Conservation (phyloP, 2,888 invertebrate genomes). For the Altica lythri region DNA sequence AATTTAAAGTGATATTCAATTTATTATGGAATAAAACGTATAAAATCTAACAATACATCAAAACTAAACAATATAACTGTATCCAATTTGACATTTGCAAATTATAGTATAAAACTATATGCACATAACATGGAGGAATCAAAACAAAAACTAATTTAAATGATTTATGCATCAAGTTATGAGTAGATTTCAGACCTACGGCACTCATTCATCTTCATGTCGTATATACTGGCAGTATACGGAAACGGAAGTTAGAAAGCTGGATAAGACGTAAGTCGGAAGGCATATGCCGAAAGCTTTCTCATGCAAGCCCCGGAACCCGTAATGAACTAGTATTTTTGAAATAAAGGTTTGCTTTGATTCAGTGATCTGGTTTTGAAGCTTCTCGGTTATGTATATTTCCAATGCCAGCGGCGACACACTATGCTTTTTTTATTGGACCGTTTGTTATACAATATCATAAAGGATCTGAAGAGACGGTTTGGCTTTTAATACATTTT, state of each 20-base stretch:
- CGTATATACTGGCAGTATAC: slow-evolving; percentile 27
- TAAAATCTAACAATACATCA: no score
- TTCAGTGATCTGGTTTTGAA: not conserved
- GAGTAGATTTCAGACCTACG: slow-evolving; percentile 32
- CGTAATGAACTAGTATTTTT: slow-evolving; percentile 25
- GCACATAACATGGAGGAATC: slow-evolving; percentile 16
- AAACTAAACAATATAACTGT: no score
- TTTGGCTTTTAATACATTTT: no score
- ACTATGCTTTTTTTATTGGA: not conserved
- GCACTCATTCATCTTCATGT: slow-evolving; percentile 32
- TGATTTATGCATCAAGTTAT: slow-evolving; percentile 35
- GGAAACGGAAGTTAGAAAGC: slow-evolving; percentile 36
- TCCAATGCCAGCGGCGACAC: not conserved
- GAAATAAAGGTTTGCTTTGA: slow-evolving; percentile 17
- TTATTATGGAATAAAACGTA: no score
- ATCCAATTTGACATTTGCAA: no score
- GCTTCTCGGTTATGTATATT: not conserved
- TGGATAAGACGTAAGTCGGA: slow-evolving; percentile 34
- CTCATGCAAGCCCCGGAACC: slow-evolving; percentile 25
- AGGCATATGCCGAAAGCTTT: slow-evolving; percentile 33
- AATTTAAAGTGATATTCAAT: no score
- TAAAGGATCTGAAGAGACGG: no score
- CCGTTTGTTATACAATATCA: no score
- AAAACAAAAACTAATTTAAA: slow-evolving; percentile 27
- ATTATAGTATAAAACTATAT: no score